Conservation (phyloP, 1,140 invertebrate species). For the Drosophila watanabei region DNA sequence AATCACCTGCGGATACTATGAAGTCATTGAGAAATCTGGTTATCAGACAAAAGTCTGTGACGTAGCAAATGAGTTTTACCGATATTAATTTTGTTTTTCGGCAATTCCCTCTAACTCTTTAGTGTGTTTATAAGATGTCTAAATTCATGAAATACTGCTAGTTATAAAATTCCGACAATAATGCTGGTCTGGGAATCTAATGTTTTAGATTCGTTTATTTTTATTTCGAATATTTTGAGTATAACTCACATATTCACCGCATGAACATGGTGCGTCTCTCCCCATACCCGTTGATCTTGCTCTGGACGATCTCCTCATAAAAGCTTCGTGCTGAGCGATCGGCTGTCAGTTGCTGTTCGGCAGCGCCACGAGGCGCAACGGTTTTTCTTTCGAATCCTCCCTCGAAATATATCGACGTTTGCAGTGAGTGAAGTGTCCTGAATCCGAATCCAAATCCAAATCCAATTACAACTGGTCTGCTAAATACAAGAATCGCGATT, state of each 20-base stretch:
- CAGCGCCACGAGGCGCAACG: constrained; percentile 61
- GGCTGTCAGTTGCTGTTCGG: constrained; percentile 67
- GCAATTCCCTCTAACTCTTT: constrained; percentile 17
- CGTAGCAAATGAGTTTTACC: constrained; percentile 29
- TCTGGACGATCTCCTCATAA: constrained; percentile 56
- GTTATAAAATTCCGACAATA: background rate
- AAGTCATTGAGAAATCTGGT: constrained; percentile 56
- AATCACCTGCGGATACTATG: constrained; percentile 50
- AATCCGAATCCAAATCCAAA: too few relatives aligned
- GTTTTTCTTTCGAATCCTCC: constrained; percentile 2
- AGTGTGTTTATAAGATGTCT: background rate
- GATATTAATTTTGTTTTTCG: constrained; percentile 15
- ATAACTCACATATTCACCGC: background rate
- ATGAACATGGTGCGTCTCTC: constrained; percentile 2
- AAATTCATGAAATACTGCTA: background rate
- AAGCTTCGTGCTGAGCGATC: constrained; percentile 46
- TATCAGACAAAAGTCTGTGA: constrained; percentile 36
- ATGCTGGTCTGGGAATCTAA: background rate
- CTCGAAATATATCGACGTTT: constrained; percentile 13
- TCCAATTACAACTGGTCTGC: background rate
- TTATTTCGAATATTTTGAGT: background rate
- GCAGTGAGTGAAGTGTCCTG: constrained; percentile 13
- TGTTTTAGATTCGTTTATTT: background rate
- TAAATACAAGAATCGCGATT: background rate
- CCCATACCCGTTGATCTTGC: constrained; percentile 4